Evolutionary conservation across 2,888 invertebrate species (phyloP).

Genomic region (Idaea dimidiata): DNA sequence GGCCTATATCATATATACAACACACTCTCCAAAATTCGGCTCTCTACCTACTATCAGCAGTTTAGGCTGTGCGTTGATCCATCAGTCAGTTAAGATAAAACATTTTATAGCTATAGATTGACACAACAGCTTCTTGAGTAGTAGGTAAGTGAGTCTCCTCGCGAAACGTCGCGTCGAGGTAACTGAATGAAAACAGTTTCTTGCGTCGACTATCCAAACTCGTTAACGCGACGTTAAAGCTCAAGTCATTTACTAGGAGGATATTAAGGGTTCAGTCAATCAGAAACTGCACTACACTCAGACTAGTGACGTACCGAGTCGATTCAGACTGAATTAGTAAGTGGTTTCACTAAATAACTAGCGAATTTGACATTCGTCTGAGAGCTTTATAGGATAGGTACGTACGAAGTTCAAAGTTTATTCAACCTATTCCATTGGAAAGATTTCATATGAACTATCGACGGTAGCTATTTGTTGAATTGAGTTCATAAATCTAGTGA

Average conservation of each 20-base stretch:
- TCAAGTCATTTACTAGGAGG: slow-evolving; percentile 9
- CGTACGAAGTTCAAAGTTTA: not conserved
- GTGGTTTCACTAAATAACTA: slow-evolving; percentile 16
- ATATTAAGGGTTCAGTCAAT: slow-evolving; percentile 27
- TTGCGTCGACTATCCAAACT: slow-evolving; percentile 19
- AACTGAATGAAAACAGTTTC: slow-evolving; percentile 23
- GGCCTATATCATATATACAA: no score
- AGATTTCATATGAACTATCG: not conserved
- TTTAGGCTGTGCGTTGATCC: no score
- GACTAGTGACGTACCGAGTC: slow-evolving; percentile 39
- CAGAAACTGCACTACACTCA: slow-evolving; percentile 23
- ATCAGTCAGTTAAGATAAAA: no score
- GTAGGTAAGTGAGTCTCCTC: no score
- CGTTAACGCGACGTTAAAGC: not conserved
- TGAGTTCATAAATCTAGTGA: not conserved
- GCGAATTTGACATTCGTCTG: not conserved
- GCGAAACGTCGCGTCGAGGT: slow-evolving; percentile 12
- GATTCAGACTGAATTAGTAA: slow-evolving; percentile 42
- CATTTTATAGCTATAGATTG: no score
- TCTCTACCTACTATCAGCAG: no score
- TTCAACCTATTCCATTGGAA: not conserved
- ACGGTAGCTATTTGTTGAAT: not conserved
- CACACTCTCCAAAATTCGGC: no score
- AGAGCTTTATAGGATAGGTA: not conserved
- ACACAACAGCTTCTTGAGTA: no score